These are phyloP conservation scores for Gortyna flavago DNA, from an alignment of 2,888 invertebrate species.

Conservation along the genomic window DNA sequence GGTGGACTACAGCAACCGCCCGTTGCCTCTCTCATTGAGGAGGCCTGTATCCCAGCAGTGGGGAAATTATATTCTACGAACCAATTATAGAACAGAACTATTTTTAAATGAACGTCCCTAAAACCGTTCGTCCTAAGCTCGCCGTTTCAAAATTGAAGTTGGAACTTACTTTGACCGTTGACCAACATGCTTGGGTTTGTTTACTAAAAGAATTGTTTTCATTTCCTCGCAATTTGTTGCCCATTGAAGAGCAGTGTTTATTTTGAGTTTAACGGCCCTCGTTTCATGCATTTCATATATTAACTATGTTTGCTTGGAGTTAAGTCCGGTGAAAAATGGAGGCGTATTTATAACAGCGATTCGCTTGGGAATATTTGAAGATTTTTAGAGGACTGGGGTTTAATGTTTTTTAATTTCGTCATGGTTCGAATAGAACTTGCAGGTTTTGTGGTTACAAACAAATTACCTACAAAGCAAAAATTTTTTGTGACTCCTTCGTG, in stretches of 20 bases:
- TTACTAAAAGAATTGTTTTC: conserved; percentile 35
- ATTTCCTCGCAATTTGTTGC: conserved; percentile 37
- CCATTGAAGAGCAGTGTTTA: conserved; percentile 37
- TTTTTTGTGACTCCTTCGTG: neutral
- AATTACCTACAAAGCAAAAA: neutral
- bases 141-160: conserved; percentile 41
- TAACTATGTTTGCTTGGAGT: conserved; percentile 19
- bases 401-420: neutral
- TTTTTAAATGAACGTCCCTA: neutral
- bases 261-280: conserved; percentile 15
- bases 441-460: neutral
- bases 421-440: neutral
- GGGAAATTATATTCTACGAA: no score
- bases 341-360: conserved; percentile 4
- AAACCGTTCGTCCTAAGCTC: neutral
- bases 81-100: neutral
- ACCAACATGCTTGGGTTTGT: conserved; percentile 38
- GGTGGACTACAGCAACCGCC: no score
- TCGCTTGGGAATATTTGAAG: neutral
- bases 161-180: conserved; percentile 55
- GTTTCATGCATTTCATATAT: conserved; percentile 32
- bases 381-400: neutral
- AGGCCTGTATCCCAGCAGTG: no score
- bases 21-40: no score
- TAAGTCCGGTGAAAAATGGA: conserved; percentile 15